A percentile compares a stretch with the other conserved stretches of the same genome.
Evolutionary conservation across 2,888 invertebrate species (phyloP).

Genomic region (Acleris sparsana): DNA sequence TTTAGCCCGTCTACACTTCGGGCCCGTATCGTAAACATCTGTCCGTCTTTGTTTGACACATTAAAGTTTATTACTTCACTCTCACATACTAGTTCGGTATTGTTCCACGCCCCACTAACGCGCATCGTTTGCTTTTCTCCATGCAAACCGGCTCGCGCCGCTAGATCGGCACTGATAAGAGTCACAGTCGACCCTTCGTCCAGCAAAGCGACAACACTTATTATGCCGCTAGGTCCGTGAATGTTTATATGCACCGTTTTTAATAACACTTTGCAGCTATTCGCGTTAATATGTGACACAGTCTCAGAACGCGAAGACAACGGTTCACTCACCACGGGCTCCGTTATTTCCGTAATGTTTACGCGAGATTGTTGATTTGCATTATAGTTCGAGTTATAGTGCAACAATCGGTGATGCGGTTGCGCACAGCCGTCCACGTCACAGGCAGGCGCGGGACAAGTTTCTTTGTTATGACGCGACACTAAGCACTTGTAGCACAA

Average conservation of each 20-base stretch:
- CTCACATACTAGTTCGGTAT: conserved; percentile 36
- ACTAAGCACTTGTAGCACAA: conserved; percentile 40
- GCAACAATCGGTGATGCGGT: conserved; percentile 38
- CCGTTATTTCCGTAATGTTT: conserved; percentile 1
- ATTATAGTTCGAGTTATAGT: conserved; percentile 13
- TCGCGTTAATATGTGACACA: conserved; percentile 12
- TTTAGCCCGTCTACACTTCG: conserved; percentile 40
- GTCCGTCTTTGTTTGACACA: conserved; percentile 35
- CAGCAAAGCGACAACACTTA: conserved; percentile 39
- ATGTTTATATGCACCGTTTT: conserved; percentile 40
- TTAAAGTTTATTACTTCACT: conserved; percentile 33
- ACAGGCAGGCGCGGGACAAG: conserved; percentile 36
- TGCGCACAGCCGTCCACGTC: conserved; percentile 35
- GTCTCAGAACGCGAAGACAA: conserved; percentile 10
- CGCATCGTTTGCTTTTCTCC: conserved; percentile 39
- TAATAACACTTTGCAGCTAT: conserved; percentile 34
- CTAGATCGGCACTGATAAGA: conserved; percentile 40
- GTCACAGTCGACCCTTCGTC: conserved; percentile 45
- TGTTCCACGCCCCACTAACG: conserved; percentile 41
- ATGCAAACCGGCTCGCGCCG: conserved; percentile 36
- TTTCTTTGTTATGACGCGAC: conserved; percentile 34
- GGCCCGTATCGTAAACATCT: conserved; percentile 32
- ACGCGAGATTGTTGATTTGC: not conserved
- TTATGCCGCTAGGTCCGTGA: conserved; percentile 40
- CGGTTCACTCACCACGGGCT: not conserved